Evolutionary conservation across 92 coral and sea anemone genomes (phyloP).

Genomic region (Blastomussa wellsi): DNA sequence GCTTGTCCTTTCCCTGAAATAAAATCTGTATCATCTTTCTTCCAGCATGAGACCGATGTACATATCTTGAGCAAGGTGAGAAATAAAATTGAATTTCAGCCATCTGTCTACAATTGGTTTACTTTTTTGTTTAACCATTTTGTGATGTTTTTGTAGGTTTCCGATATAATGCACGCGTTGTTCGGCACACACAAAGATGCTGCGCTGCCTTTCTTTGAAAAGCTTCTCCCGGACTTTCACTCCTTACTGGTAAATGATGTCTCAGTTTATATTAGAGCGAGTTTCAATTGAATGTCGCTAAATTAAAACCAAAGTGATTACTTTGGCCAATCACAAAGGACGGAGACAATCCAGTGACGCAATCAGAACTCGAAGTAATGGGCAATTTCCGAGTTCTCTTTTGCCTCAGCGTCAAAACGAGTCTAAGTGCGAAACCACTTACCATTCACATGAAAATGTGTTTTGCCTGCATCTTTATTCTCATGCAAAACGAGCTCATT

Average conservation of each 20-base stretch:
- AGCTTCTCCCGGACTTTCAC: constrained; percentile 86
- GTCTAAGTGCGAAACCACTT: too few relatives aligned
- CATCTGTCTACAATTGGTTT: background rate
- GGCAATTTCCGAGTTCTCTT: too few relatives aligned
- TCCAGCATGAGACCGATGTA: constrained; percentile 94
- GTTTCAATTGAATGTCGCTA: too few relatives aligned
- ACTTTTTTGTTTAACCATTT: background rate
- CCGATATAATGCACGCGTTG: constrained; percentile 95
- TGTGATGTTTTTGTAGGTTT: constrained; percentile 57
- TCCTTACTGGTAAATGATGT: constrained; percentile 79
- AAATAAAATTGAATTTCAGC: background rate
- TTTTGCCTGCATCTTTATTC: too few relatives aligned
- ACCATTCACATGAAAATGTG: too few relatives aligned
- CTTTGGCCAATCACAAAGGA: too few relatives aligned
- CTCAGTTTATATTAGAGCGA: too few relatives aligned
- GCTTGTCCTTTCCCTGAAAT: background rate
- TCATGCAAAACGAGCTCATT: too few relatives aligned
- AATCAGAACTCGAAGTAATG: too few relatives aligned
- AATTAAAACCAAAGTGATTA: too few relatives aligned
- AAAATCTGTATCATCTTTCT: background rate
- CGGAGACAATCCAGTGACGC: too few relatives aligned
- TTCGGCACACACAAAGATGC: constrained; percentile 85
- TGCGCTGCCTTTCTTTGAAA: constrained; percentile 86
- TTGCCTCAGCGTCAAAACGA: too few relatives aligned
- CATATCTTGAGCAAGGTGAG: constrained; percentile 92